Evolutionary conservation across 1,140 invertebrate genomes (phyloP).

Genomic region (Asobara japonica): DNA sequence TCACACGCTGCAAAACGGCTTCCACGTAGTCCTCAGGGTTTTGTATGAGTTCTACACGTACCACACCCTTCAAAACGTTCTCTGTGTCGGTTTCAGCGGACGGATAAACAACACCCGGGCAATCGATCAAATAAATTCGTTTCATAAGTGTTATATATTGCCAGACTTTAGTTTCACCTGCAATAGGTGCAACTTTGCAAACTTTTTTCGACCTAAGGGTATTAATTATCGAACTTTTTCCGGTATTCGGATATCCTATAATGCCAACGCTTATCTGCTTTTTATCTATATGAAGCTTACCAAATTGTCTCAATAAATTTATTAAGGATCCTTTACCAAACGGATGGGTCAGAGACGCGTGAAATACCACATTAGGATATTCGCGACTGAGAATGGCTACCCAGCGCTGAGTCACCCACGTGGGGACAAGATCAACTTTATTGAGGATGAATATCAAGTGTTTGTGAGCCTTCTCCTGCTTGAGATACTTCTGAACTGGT

Average conservation of each 20-base stretch:
- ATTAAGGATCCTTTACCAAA: conserved; percentile 99
- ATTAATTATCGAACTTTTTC: conserved; percentile 99
- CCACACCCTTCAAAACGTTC: conserved; percentile 95
- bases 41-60: conserved; percentile 94
- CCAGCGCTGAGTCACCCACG: conserved; percentile 98
- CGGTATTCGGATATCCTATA: conserved; percentile 99
- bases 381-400: conserved; percentile 91
- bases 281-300: conserved; percentile 94
- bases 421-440: conserved; percentile 94
- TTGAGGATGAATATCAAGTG: conserved; percentile 78
- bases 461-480: conserved; percentile 81
- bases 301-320: conserved; percentile 95
- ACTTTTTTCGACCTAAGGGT: conserved; percentile 94
- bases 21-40: conserved; percentile 95
- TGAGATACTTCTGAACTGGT: conserved; percentile 85
- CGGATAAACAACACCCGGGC: conserved; percentile 98
- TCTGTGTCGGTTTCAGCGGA: conserved; percentile 92
- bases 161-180: conserved; percentile 99
- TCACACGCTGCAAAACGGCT: conserved; percentile 87
- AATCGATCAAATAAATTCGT: conserved; percentile 98
- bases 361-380: conserved; percentile 98
- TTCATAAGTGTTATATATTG: conserved; percentile 99
- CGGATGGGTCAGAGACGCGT: conserved; percentile 96
- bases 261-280: conserved; percentile 99
- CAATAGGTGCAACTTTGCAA: conserved; percentile 98